Percentiles rank a stretch among this genome's conserved stretches.
Conservation (phyloP, 2,797 vertebrate species). For the Acanthiza pusilla region DNA sequence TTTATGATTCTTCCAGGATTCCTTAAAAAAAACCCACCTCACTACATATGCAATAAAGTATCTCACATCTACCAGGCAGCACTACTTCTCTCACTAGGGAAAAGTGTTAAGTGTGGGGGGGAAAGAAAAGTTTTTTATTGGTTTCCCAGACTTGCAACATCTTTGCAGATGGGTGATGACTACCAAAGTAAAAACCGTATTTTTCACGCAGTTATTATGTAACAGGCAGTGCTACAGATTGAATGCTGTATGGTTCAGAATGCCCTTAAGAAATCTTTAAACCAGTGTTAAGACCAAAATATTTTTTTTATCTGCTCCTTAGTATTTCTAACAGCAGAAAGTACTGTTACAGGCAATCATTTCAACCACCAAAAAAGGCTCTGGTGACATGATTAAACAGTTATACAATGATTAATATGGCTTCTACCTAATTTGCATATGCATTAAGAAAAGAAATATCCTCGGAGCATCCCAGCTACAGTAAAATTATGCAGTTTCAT, state of each 20-base stretch:
- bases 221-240: not conserved
- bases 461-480: conserved; percentile 19
- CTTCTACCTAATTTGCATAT: conserved; percentile 63
- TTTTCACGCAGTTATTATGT: not conserved
- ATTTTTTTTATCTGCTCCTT: not conserved
- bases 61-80: not conserved
- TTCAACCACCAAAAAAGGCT: not conserved
- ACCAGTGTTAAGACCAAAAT: not conserved
- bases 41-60: not conserved
- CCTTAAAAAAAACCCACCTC: not conserved
- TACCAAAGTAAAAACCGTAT: not conserved
- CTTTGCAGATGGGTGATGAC: not conserved
- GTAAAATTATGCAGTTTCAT: not conserved
- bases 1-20: not conserved
- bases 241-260: not conserved
- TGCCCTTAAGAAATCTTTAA: not conserved
- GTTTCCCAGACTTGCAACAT: not conserved
- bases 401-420: conserved; percentile 58
- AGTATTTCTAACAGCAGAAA: not conserved
- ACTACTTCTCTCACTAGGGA: not conserved
- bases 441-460: conserved; percentile 39
- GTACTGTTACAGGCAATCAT: not conserved
- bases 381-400: conserved; percentile 31
- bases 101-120: not conserved
- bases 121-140: not conserved